These are phyloP conservation scores for Archips xylosteana DNA, from an alignment of 2,888 invertebrate species.

Conservation along the genomic window DNA sequence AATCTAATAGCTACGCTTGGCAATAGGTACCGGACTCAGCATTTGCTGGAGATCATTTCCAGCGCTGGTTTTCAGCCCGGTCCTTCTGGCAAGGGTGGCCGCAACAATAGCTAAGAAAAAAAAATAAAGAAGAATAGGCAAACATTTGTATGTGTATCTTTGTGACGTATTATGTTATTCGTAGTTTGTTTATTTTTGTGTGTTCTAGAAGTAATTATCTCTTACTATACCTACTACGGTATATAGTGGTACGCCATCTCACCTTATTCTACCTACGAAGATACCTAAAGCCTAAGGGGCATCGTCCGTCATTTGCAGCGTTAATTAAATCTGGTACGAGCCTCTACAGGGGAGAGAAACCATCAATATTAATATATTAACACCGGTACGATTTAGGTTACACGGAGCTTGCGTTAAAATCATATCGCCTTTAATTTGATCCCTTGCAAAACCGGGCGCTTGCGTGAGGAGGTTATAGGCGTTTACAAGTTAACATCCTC, in stretches of 20 bases:
- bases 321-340: constrained; percentile 36
- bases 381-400: background rate
- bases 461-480: background rate
- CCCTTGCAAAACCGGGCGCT: background rate
- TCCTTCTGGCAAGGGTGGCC: no score
- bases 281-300: constrained; percentile 14
- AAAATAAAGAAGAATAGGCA: no score
- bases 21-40: no score
- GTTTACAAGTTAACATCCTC: no score
- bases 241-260: constrained; percentile 8
- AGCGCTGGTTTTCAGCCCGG: no score
- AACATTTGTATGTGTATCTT: no score
- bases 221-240: background rate
- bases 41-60: no score
- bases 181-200: no score
- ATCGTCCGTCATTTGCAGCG: constrained; percentile 28
- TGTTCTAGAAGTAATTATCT: no score
- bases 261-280: constrained; percentile 9
- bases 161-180: no score
- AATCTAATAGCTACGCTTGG: no score
- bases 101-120: no score
- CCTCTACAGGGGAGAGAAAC: constrained; percentile 10
- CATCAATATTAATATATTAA: constrained; percentile 18
- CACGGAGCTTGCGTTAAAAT: background rate
- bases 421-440: background rate